Evolutionary conservation across 2,888 invertebrate species (phyloP).

Genomic region (Melinaea marsaeus): DNA sequence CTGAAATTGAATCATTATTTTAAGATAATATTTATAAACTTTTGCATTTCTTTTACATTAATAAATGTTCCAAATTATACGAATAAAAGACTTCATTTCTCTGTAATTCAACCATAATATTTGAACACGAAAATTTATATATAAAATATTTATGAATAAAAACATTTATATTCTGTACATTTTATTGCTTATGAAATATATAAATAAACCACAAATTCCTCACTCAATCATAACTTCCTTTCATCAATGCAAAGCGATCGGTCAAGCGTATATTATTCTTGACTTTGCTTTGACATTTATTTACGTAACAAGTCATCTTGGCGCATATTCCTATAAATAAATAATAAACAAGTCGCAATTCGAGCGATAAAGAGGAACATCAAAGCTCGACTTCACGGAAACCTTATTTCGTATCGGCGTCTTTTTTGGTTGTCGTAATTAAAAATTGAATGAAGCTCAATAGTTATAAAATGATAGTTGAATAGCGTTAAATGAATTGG

Average conservation of each 20-base stretch:
- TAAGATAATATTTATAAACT: constrained; percentile 53
- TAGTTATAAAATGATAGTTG: constrained; percentile 71
- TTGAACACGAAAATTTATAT: background rate
- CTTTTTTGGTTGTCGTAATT: constrained; percentile 45
- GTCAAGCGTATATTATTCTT: constrained; percentile 53
- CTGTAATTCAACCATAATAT: too few relatives aligned
- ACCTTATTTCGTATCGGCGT: constrained; percentile 39
- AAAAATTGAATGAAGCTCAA: constrained; percentile 64
- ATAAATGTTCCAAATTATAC: too few relatives aligned
- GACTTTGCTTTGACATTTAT: constrained; percentile 51
- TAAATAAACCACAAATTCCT: constrained; percentile 37
- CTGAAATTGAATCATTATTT: constrained; percentile 23
- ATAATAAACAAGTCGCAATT: constrained; percentile 58
- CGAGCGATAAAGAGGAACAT: constrained; percentile 58
- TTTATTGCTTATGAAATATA: background rate
- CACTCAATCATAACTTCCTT: constrained; percentile 48
- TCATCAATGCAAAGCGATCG: constrained; percentile 49
- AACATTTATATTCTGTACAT: background rate
- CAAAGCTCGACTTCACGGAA: constrained; percentile 60
- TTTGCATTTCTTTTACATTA: constrained; percentile 5
- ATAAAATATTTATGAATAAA: background rate
- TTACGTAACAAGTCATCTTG: constrained; percentile 51
- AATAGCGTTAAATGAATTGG: constrained; percentile 74
- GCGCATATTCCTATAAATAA: constrained; percentile 58
- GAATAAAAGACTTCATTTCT: too few relatives aligned